A percentile compares a stretch with the other conserved stretches of the same genome.
These are phyloP conservation scores for Corynorhinus townsendii DNA, from an alignment of 2,113 vertebrate genomes.

Conservation along the genomic window DNA sequence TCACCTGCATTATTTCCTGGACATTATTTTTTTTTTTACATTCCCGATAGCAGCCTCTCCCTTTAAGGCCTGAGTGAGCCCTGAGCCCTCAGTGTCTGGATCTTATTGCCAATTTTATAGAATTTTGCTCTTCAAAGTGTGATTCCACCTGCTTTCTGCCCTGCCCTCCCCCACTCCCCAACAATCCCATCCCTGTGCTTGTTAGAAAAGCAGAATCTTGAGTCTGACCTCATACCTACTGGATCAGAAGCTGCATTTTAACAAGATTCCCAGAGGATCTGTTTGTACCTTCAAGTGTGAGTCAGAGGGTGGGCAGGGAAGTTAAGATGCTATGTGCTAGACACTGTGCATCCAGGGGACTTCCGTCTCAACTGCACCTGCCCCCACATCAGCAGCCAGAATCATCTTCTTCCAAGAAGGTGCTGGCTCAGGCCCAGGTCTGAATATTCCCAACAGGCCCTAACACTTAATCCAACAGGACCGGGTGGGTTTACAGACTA, in stretches of 20 bases:
- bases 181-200: background rate
- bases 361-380: background rate
- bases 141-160: background rate
- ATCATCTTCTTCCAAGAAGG: slow-evolving; percentile 16
- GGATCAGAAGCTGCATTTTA: slow-evolving; percentile 3
- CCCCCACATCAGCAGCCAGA: background rate
- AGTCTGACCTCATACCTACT: background rate
- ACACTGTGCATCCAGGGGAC: background rate
- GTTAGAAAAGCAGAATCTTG: slow-evolving; percentile 23
- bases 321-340: too few species aligned
- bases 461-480: background rate
- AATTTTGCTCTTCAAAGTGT: background rate
- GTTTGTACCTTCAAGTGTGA: background rate
- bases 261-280: background rate
- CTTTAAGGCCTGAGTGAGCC: background rate
- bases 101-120: background rate
- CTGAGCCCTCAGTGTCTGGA: background rate
- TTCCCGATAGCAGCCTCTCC: background rate
- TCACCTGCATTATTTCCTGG: background rate
- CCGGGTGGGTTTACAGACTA: background rate
- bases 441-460: background rate
- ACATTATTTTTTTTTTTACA: background rate
- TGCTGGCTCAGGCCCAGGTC: background rate
- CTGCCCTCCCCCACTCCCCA: background rate
- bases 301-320: background rate